These are phyloP conservation scores for Eristalinus aeneus DNA, from an alignment of 2,888 invertebrate species.

Conservation along the genomic window DNA sequence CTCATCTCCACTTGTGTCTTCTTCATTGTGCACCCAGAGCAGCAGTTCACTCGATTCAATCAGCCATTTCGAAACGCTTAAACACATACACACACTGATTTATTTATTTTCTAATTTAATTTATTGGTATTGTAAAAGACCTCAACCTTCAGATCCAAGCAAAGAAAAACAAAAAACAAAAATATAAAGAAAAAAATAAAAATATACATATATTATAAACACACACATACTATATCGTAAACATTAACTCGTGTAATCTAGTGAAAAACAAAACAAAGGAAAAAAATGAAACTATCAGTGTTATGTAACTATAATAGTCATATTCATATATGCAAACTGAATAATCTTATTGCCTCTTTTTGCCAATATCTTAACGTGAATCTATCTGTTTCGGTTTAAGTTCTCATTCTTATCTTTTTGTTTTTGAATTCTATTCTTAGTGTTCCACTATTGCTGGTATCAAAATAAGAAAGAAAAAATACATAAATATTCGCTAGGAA, in stretches of 20 bases:
- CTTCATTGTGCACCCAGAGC: neutral
- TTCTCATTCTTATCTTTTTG: slow-evolving; percentile 1
- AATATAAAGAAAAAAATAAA: slow-evolving; percentile 16
- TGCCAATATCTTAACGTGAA: slow-evolving; percentile 68
- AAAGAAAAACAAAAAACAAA: slow-evolving; percentile 22
- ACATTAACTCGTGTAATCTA: slow-evolving; percentile 67
- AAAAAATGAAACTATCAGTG: slow-evolving; percentile 45
- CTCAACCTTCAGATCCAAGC: slow-evolving; percentile 48
- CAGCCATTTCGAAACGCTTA: neutral
- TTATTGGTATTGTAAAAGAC: slow-evolving; percentile 31
- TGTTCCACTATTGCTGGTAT: slow-evolving; percentile 62
- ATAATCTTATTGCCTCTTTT: slow-evolving; percentile 70
- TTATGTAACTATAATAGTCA: slow-evolving; percentile 66
- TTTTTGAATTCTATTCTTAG: slow-evolving; percentile 51
- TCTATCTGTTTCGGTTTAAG: slow-evolving; percentile 13
- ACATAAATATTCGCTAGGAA: slow-evolving; percentile 46
- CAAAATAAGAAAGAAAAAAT: slow-evolving; percentile 31
- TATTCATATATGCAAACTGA: slow-evolving; percentile 67
- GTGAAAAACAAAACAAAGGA: slow-evolving; percentile 31
- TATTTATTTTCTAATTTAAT: slow-evolving; percentile 1
- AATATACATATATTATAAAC: slow-evolving; percentile 23
- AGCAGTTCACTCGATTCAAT: neutral
- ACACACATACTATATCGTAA: slow-evolving; percentile 62
- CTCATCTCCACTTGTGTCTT: neutral
- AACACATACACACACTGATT: neutral